Evolutionary conservation across 2,888 invertebrate species (phyloP), one percentile per base, ranked within the genome.

Genomic region (Tetheella fluctuosa): DNA sequence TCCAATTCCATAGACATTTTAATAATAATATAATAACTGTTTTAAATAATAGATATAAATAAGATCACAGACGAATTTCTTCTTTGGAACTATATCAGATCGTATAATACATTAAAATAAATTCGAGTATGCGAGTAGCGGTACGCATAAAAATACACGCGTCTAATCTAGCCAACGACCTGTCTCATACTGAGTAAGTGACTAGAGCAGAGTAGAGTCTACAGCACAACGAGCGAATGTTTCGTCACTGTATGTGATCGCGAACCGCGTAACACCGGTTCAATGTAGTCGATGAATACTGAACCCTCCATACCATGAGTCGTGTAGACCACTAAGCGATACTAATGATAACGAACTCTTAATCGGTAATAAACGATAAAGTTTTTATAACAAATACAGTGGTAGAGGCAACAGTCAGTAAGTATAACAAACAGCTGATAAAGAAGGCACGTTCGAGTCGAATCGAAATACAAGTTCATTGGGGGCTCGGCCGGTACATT

Each of bases 1-100:
- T 95, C 96, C 82, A 95, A 93, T 80, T 96, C 96, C 81, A 95
- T 86, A 80, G 94, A 94, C 95, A 96, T 95, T 82, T 90, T 94
- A 69, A 84, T 66, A 77, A 76, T 60, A 81, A 83, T 80, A 80
- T 70, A 59, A 69, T 63, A 70, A 30, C 63, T 60, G 71, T 63
- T 25, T 28, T 25, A 69, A 67, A 78, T 74, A 78, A 70, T 75
- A 76, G 71, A 72, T 76, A 74, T 70, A 78, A 77, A 67, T 76
- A 77, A 77, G 68, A 91, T 91, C 91, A 91, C 91, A 91, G 90
- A 83, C 67, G 60, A 69, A 74, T 85, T 86, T 77, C 77, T 84
- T 85, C 79, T 88, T 90, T 87, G 89, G 89, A 86, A 88, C 80
- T 83, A 77, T 71, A 76, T 88, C 86, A 91, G 90, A 91, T 91